These are phyloP conservation scores for Xylocopa sonorina DNA, from an alignment of 1,140 invertebrate genomes.

Conservation along the genomic window DNA sequence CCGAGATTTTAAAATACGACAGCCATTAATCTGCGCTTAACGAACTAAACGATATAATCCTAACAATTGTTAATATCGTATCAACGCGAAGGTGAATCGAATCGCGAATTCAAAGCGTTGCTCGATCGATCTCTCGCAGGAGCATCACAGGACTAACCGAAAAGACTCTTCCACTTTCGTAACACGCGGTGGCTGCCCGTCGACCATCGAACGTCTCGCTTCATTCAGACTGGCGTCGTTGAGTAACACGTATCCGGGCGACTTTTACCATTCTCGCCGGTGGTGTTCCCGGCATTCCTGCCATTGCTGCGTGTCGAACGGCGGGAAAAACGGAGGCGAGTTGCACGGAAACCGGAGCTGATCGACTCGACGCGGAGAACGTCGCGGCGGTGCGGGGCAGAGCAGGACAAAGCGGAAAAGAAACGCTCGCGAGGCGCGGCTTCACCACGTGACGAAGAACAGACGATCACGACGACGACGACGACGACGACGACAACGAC, in stretches of 20 bases:
- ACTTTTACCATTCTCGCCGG: slow-evolving; percentile 7
- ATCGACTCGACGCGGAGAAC: too few species aligned
- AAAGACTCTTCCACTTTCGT: neutral
- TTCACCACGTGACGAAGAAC: slow-evolving; percentile 17
- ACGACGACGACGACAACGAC: neutral
- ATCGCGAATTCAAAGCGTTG: too few species aligned
- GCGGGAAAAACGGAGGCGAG: neutral
- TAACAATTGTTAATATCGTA: too few species aligned
- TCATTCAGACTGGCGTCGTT: slow-evolving; percentile 1
- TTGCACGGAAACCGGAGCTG: neutral
- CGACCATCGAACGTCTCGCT: neutral
- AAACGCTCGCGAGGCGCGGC: neutral
- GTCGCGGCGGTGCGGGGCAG: neutral
- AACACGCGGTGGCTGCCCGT: too few species aligned
- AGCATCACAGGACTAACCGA: neutral
- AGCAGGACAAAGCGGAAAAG: too few species aligned
- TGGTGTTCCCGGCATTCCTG: neutral
- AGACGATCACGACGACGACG: too few species aligned
- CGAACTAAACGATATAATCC: too few species aligned
- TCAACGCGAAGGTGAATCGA: too few species aligned
- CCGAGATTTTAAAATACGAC: too few species aligned
- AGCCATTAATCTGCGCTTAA: too few species aligned
- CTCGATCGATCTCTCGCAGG: too few species aligned
- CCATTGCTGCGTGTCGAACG: neutral
- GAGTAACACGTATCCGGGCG: slow-evolving; percentile 13